A percentile compares a stretch with the other conserved stretches of the same genome.
phyloP scores from a whole-genome alignment of 2,113 vertebrate genomes.

The Euleptes europaea region DNA sequence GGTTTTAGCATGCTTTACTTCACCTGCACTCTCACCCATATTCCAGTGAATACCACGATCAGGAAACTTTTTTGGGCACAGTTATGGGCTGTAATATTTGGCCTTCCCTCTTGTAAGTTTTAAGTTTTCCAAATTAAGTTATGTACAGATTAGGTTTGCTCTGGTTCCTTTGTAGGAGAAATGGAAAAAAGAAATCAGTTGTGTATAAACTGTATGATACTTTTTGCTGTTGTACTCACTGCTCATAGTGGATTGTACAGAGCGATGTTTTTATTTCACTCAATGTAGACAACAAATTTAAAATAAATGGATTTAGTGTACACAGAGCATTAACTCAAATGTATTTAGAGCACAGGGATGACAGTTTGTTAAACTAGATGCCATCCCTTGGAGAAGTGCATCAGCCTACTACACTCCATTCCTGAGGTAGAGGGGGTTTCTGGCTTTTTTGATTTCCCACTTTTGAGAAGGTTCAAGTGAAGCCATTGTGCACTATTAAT shows the following conservation, averaged over 20 bases:
- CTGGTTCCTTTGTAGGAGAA: constrained; percentile 83
- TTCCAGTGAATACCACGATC: constrained; percentile 64
- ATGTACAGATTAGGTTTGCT: constrained; percentile 77
- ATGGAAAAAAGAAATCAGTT: constrained; percentile 85
- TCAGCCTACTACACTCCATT: constrained; percentile 67
- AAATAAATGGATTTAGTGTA: constrained; percentile 82
- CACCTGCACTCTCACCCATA: constrained; percentile 65
- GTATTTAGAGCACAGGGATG: constrained; percentile 78
- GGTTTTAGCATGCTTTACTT: constrained; percentile 80
- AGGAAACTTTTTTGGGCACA: constrained; percentile 76
- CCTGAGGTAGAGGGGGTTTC: constrained; percentile 49
- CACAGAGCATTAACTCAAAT: constrained; percentile 74
- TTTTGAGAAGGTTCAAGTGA: constrained; percentile 65
- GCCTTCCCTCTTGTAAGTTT: constrained; percentile 79
- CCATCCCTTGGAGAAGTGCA: constrained; percentile 68
- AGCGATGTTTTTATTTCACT: constrained; percentile 98
- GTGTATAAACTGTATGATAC: constrained; percentile 99
- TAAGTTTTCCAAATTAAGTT: constrained; percentile 81
- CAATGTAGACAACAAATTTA: constrained; percentile 91
- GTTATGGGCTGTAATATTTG: constrained; percentile 63
- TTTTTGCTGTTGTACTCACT: constrained; percentile 95
- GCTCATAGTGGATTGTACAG: constrained; percentile 97
- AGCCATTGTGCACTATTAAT: constrained; percentile 61
- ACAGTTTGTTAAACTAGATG: constrained; percentile 68
- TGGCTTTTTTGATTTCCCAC: constrained; percentile 42